A percentile compares a stretch with the other conserved stretches of the same genome.
Conservation (phyloP, 2,797 vertebrate species). For the Cheirogaleus major region DNA sequence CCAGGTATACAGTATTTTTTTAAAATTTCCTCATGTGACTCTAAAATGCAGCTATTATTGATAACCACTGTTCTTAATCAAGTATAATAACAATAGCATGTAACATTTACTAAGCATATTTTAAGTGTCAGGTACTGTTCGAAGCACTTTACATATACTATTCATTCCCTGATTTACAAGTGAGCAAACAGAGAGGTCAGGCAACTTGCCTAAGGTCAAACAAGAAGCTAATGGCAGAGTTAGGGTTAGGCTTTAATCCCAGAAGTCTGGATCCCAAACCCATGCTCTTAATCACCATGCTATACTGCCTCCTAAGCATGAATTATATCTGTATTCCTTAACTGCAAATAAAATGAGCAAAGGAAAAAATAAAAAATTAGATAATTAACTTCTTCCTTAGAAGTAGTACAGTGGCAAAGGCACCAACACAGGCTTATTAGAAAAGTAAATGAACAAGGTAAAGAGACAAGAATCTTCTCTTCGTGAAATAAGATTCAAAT, state of each 20-base stretch:
- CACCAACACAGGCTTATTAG: neutral
- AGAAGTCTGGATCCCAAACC: neutral
- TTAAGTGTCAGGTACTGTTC: neutral
- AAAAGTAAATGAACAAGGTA: neutral
- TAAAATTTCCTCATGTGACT: neutral
- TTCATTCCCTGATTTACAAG: neutral
- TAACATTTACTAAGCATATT: neutral
- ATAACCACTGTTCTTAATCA: neutral
- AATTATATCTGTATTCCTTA: neutral
- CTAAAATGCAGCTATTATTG: neutral
- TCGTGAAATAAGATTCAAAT: slow-evolving; percentile 51
- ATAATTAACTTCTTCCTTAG: slow-evolving; percentile 2
- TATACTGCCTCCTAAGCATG: neutral
- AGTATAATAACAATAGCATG: neutral
- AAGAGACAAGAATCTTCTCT: neutral
- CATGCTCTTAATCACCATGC: neutral
- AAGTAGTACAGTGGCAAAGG: neutral
- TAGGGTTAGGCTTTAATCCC: neutral
- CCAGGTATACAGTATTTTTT: neutral
- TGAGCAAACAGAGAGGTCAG: neutral
- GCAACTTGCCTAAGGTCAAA: neutral
- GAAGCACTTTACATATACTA: neutral
- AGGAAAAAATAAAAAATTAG: slow-evolving; percentile 22
- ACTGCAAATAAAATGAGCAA: slow-evolving; percentile 34
- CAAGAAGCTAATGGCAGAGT: neutral